Base-by-base conservation (phyloP, 1,140 invertebrate species). In the Nomia melanderi region DNA sequence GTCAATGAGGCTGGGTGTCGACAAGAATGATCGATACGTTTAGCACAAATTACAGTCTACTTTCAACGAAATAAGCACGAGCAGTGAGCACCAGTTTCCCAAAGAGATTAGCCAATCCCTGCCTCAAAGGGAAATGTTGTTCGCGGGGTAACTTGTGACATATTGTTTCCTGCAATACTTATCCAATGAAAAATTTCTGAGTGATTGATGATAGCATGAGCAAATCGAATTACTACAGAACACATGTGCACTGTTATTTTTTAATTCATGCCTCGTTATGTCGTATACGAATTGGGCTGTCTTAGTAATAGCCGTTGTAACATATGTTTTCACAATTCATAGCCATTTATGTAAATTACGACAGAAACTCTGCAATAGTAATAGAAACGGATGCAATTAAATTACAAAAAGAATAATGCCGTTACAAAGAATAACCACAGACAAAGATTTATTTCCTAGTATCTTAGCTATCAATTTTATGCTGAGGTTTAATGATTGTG, bases 1-100 rank as follows among this genome's bases (percentile, higher is more conserved):
- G 29, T 36, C 44, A 67, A 59, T 67, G 39, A 75, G 69, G 59
- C 39, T 14, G 17, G 20, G 54, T 36, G 54, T n/a, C 25, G 73
- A 75, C 64, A 69, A 36, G 64, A 75, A 33, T 75, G 64, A 75
- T 75, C 39, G 39, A 75, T 75, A 69, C 6, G 53, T 67, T 75
- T 47, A 6, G n/a, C 23, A 39, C 4, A 69, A 75, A 75, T 69
- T 75, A 44, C 44, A 44, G 57, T 31, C 57, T 47, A 50, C 27
- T 57, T 41, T 54, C 33, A 23, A 36, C 29, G 56, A 63, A 53
- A 27, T 56, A 54, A 56, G 39, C 11, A 25, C 25, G 3, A 11
- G 1, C 25, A 14, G 27, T 53, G 65, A 1, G 27, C 53, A 50
- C 12, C 47, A 20, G 17, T 33, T 64, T 39, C 29, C 59, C 25